These are phyloP conservation scores for Automeris io DNA, from an alignment of 2,888 invertebrate genomes.

Conservation along the genomic window DNA sequence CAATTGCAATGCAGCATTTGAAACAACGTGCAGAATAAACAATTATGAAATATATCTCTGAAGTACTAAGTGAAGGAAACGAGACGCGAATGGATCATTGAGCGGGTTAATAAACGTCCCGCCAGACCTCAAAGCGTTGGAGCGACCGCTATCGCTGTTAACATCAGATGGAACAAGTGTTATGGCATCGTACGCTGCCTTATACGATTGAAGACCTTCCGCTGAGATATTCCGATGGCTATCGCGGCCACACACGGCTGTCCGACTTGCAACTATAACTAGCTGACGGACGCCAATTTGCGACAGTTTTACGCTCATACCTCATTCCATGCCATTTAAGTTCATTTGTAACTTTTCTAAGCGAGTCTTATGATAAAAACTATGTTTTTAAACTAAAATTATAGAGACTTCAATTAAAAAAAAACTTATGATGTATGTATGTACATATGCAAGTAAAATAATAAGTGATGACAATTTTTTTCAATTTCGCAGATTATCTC, in stretches of 20 bases:
- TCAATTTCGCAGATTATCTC: too few species aligned
- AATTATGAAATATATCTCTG: not conserved
- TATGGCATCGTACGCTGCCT: slow-evolving; percentile 58
- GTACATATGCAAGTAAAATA: not conserved
- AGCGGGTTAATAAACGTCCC: slow-evolving; percentile 45
- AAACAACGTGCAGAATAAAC: too few species aligned
- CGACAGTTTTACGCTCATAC: slow-evolving; percentile 58
- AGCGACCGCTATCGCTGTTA: slow-evolving; percentile 45
- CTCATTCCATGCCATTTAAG: slow-evolving; percentile 45
- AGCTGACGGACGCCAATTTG: slow-evolving; percentile 53
- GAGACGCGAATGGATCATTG: slow-evolving; percentile 38
- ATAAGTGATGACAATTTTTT: too few species aligned
- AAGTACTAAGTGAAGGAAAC: slow-evolving; percentile 9
- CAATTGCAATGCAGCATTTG: too few species aligned
- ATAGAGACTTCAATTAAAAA: not conserved
- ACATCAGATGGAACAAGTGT: slow-evolving; percentile 64
- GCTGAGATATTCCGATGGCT: slow-evolving; percentile 53
- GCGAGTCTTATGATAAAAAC: slow-evolving; percentile 27
- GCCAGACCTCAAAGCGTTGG: slow-evolving; percentile 40
- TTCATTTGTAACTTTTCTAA: slow-evolving; percentile 33
- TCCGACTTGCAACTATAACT: slow-evolving; percentile 42
- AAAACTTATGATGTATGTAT: not conserved
- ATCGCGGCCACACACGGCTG: slow-evolving; percentile 61
- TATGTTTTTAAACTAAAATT: not conserved
- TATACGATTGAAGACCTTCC: slow-evolving; percentile 57